Percentiles rank a stretch among this genome's conserved stretches.
Evolutionary conservation across 2,797 vertebrate genomes (phyloP).

Genomic region (Crotalus adamanteus): DNA sequence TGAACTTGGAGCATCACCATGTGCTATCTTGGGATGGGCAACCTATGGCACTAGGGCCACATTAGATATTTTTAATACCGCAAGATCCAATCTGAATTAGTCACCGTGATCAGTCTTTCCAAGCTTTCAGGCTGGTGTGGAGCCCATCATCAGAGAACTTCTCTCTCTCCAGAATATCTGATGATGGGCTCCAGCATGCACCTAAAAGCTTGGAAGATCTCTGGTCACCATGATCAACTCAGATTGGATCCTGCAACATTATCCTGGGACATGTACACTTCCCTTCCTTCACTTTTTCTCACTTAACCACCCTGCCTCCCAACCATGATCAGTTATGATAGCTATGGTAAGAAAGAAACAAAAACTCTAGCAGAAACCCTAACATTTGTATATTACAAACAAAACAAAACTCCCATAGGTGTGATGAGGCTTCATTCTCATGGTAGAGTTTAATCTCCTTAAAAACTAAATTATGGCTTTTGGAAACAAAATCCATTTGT

Average conservation of each 20-base stretch:
- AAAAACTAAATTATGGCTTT: neutral
- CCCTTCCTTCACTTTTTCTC: neutral
- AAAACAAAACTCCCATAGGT: neutral
- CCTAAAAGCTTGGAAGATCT: neutral
- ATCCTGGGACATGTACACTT: neutral
- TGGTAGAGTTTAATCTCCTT: neutral
- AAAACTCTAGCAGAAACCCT: neutral
- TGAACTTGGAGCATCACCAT: neutral
- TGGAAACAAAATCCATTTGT: neutral
- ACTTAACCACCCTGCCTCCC: neutral
- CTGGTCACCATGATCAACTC: neutral
- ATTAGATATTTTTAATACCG: neutral
- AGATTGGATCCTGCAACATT: neutral
- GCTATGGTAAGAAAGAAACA: neutral
- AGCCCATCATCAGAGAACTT: neutral
- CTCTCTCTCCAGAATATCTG: neutral
- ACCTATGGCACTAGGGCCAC: neutral
- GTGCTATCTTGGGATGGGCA: neutral
- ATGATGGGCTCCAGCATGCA: neutral
- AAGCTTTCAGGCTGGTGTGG: neutral
- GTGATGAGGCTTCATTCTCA: neutral
- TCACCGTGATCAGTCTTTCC: neutral
- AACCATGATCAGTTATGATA: neutral
- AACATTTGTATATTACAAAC: neutral
- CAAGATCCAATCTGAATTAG: neutral